phyloP scores from a whole-genome alignment of 2,797 vertebrate genomes.

The Crenuchus spilurus region DNA sequence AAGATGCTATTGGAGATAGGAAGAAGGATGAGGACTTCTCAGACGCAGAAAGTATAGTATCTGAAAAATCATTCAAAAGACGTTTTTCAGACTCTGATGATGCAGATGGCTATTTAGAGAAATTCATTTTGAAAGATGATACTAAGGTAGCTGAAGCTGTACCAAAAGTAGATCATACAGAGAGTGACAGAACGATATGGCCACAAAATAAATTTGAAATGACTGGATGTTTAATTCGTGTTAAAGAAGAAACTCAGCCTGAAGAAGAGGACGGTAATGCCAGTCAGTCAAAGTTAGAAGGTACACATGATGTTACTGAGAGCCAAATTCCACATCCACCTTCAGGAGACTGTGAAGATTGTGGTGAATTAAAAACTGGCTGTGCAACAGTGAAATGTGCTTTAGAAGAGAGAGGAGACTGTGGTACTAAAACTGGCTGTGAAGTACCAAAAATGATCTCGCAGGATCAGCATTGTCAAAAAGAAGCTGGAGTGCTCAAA shows the following conservation, averaged over 20 bases:
- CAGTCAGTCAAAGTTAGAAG: conserved; percentile 34
- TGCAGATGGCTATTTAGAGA: conserved; percentile 89
- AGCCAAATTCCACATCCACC: conserved; percentile 30
- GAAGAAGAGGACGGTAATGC: conserved; percentile 36
- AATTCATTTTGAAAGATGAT: conserved; percentile 90
- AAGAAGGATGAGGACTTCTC: conserved; percentile 79
- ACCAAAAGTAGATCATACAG: conserved; percentile 56
- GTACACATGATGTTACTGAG: conserved; percentile 45
- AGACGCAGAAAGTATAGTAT: conserved; percentile 83
- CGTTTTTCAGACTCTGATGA: conserved; percentile 87
- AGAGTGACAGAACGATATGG: conserved; percentile 68
- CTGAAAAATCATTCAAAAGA: conserved; percentile 82
- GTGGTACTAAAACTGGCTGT: conserved; percentile 33
- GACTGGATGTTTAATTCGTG: conserved; percentile 73
- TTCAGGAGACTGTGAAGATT: conserved; percentile 13
- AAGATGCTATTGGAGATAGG: conserved; percentile 82
- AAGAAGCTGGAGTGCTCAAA: background rate
- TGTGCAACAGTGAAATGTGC: conserved; percentile 1
- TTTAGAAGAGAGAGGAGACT: conserved; percentile 14
- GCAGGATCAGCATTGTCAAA: conserved; percentile 5
- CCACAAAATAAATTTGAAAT: conserved; percentile 74
- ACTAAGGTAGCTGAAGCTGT: conserved; percentile 68
- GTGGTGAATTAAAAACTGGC: conserved; percentile 9
- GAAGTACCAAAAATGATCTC: background rate
- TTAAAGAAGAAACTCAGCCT: conserved; percentile 50